These are phyloP conservation scores for Chanos chanos DNA, from an alignment of 2,797 vertebrate genomes.

Conservation along the genomic window DNA sequence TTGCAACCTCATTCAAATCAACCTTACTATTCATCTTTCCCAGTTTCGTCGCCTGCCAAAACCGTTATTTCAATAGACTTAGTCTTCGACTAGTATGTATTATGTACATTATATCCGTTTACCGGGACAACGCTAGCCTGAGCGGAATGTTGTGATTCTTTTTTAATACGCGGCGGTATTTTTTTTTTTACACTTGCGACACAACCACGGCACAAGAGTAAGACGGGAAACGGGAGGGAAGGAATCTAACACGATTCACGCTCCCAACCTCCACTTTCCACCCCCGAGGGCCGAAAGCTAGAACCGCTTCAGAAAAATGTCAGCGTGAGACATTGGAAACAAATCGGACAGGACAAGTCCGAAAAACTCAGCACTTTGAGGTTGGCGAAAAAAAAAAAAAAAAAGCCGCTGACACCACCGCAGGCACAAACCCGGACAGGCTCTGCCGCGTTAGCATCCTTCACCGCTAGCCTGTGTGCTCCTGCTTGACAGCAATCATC, in stretches of 20 bases:
- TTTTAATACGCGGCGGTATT: too few relatives aligned
- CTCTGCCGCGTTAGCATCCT: slow-evolving; percentile 32
- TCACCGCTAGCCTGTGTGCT: slow-evolving; percentile 35
- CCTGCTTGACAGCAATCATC: slow-evolving; percentile 42
- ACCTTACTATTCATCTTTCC: not conserved
- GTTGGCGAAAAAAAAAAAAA: slow-evolving; percentile 30
- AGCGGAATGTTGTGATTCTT: too few relatives aligned
- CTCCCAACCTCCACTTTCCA: slow-evolving; percentile 18
- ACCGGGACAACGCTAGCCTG: too few relatives aligned
- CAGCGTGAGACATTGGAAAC: slow-evolving; percentile 68
- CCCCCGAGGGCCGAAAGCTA: slow-evolving; percentile 38
- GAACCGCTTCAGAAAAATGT: slow-evolving; percentile 48
- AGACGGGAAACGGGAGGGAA: not conserved
- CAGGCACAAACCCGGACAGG: slow-evolving; percentile 28
- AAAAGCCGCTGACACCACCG: slow-evolving; percentile 60
- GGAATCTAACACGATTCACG: slow-evolving; percentile 1
- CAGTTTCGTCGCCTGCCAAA: not conserved
- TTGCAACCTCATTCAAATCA: slow-evolving; percentile 6
- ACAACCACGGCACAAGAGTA: too few relatives aligned
- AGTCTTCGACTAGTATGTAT: too few relatives aligned
- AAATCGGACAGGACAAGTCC: slow-evolving; percentile 67
- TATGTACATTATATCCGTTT: too few relatives aligned
- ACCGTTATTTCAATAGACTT: not conserved
- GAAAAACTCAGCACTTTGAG: slow-evolving; percentile 60
- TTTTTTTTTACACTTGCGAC: too few relatives aligned